Percentiles rank a stretch among this genome's conserved stretches.
Conservation (phyloP, 2,888 invertebrate species). For the Lycia hirtaria region DNA sequence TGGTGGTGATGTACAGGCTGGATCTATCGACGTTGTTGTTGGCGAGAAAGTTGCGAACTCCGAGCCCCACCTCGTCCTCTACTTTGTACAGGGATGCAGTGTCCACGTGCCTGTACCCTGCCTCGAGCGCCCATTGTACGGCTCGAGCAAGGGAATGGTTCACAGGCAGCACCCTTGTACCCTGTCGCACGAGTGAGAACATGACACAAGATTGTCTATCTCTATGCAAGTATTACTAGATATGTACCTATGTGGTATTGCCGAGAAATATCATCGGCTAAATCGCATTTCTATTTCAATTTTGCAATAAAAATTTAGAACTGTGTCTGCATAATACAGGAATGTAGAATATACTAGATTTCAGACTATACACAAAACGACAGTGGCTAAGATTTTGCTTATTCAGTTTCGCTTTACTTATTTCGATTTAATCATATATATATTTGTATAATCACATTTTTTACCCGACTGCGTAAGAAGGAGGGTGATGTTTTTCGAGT, state of each 20-base stretch:
- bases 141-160: conserved; percentile 86
- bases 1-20: conserved; percentile 93
- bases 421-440: no score
- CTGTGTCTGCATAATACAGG: neutral
- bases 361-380: no score
- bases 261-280: neutral
- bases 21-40: conserved; percentile 87
- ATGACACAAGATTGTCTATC: conserved; percentile 27
- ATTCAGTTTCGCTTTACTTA: no score
- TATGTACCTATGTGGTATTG: no score
- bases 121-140: conserved; percentile 89
- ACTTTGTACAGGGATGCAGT: conserved; percentile 92
- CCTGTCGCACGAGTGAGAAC: conserved; percentile 53
- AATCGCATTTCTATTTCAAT: conserved; percentile 8
- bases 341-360: no score
- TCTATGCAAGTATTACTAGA: no score
- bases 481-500: no score
- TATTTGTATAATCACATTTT: no score
- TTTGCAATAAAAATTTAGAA: conserved; percentile 3
- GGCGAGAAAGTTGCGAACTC: conserved; percentile 88
- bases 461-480: no score
- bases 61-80: conserved; percentile 90
- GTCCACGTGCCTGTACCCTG: conserved; percentile 93
- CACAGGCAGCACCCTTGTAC: conserved; percentile 67
- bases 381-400: no score